Base-by-base conservation (phyloP, 2,888 invertebrate genomes). In the Venustoraphidia nigricollis region DNA sequence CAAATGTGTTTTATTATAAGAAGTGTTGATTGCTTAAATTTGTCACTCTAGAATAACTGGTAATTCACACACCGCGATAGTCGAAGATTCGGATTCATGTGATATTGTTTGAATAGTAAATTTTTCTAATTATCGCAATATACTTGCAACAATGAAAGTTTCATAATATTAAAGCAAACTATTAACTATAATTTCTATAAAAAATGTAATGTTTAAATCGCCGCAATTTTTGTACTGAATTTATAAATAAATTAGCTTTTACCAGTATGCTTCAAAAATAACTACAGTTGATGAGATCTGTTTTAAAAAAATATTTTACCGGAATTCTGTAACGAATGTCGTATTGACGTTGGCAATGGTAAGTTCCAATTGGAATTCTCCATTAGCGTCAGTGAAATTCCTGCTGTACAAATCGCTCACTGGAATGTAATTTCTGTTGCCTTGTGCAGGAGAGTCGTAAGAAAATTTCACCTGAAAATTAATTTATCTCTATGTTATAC, bases 361-460 rank as follows among this genome's bases (percentile, higher is more conserved):
- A 50, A 88, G 69, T 63, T 88, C 88, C 53, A 88, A 71, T 58
- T 86, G 79, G 60, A 86, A 85, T 63, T 87, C 86, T 27, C 86
- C 86, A 54, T 83, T 83, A 11, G 81, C 77, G 64, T 87, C 86
- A 44, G 83, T 80, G 62, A 86, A 88, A 58, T 78, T 76, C 51
- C 86, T 72, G 44, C 75, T 70, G 65, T 76, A 79, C 53, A 84
- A 74, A 59, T 83, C 83, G 45, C 76, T 72, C 49, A 83, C 77
- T 4, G 81, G 75, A 55, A 83, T 81, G 67, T 82, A 83, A 59
- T 81, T 78, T 17, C 81, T 72, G 59, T 82, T 81, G 2, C 83
- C 83, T 60, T 83, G 83, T 11, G 81, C 82, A 1, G 81, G 79
- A 44, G 79, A 77, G 41, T 81, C 81, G 55, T 76, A 74, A 51